A percentile compares a stretch with the other conserved stretches of the same genome.
These are phyloP conservation scores for Antrozous pallidus DNA, from an alignment of 2,797 vertebrate species.

Conservation along the genomic window DNA sequence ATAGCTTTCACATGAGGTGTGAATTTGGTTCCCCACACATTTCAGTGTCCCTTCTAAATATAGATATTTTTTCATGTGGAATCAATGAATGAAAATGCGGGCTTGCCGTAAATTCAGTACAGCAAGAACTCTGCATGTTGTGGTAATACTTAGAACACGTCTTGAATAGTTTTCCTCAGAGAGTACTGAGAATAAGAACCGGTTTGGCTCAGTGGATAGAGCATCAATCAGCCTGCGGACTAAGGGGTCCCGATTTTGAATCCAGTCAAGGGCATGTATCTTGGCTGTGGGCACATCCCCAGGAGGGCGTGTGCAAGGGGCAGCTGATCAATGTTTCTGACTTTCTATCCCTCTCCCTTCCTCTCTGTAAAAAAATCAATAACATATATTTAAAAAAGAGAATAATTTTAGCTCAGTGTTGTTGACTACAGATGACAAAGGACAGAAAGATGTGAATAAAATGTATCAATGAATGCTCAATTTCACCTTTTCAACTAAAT, in stretches of 20 bases:
- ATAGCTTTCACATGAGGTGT: conserved; percentile 50
- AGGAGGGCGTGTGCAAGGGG: no score
- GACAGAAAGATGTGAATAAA: conserved; percentile 35
- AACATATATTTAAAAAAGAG: no score
- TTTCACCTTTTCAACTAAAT: conserved; percentile 1
- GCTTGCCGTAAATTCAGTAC: conserved; percentile 32
- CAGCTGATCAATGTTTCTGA: no score
- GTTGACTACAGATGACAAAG: conserved; percentile 39
- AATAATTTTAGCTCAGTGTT: conserved; percentile 33
- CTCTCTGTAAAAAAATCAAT: no score
- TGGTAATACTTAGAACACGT: conserved; percentile 65
- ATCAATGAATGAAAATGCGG: conserved; percentile 65
- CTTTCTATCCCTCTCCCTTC: no score
- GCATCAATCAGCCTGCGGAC: no score
- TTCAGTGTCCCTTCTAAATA: conserved; percentile 73
- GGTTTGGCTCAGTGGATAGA: no score
- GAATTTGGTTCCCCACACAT: conserved; percentile 66
- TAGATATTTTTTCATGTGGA: conserved; percentile 70
- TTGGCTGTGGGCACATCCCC: no score
- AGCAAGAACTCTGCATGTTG: not conserved
- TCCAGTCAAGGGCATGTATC: no score
- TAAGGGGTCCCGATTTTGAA: no score
- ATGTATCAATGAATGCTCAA: not conserved
- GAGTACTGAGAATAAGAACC: conserved; percentile 54
- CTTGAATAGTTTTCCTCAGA: conserved; percentile 70